These are phyloP conservation scores for Spodoptera littoralis DNA, from an alignment of 2,888 invertebrate genomes.

Conservation along the genomic window DNA sequence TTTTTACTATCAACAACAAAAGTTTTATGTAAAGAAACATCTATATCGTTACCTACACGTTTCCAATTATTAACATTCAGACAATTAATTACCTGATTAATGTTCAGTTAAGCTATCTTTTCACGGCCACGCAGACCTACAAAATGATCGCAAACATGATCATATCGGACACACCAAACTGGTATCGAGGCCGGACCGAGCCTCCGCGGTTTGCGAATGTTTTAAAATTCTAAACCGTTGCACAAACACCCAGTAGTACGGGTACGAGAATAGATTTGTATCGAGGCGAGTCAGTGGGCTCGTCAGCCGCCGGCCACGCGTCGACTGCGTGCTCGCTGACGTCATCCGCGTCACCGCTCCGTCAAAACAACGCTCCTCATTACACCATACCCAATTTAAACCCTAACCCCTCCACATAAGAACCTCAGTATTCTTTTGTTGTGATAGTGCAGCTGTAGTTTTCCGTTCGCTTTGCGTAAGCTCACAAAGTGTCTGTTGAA, in stretches of 20 bases:
- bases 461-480: conserved; percentile 77
- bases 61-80: neutral
- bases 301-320: conserved; percentile 75
- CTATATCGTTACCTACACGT: no score
- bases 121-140: conserved; percentile 12
- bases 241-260: conserved; percentile 32
- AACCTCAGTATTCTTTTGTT: conserved; percentile 47
- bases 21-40: no score
- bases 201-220: conserved; percentile 27
- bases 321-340: conserved; percentile 74
- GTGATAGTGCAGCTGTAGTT: conserved; percentile 67
- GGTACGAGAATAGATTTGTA: conserved; percentile 42
- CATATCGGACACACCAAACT: conserved; percentile 14
- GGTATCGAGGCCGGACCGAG: conserved; percentile 37
- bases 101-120: conserved; percentile 10
- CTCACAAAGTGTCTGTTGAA: conserved; percentile 35
- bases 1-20: no score
- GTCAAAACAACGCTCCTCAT: conserved; percentile 62
- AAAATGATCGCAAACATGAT: conserved; percentile 24
- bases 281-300: conserved; percentile 70
- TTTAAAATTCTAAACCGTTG: conserved; percentile 37
- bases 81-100: no score
- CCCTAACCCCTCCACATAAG: conserved; percentile 48
- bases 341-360: conserved; percentile 78
- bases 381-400: conserved; percentile 40